These are phyloP conservation scores for silkworm (Bombyx mori) DNA, from an alignment of 1,140 invertebrate genomes.

Conservation along the genomic window ASM3026992v2 NC_085132.1:4183501-4184000, in stretches of 20 bases:
- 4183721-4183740: conserved; percentile 19
- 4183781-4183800: conserved; percentile 56
- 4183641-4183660: too few relatives aligned
- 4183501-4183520: too few relatives aligned
- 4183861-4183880: conserved; percentile 18
- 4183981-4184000: conserved; percentile 47
- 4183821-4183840: conserved; percentile 62
- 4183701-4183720: conserved; percentile 41
- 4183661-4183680: too few relatives aligned
- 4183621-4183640: too few relatives aligned
- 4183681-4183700: conserved; percentile 12
- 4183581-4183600: too few relatives aligned
- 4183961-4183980: conserved; percentile 28
- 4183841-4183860: conserved; percentile 52
- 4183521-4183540: too few relatives aligned
- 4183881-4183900: too few relatives aligned
- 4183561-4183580: too few relatives aligned
- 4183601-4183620: too few relatives aligned
- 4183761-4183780: conserved; percentile 29
- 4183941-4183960: conserved; percentile 11
- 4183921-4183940: too few relatives aligned
- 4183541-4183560: too few relatives aligned
- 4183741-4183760: conserved; percentile 18
- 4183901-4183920: too few relatives aligned
- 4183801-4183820: conserved; percentile 30